Base-by-base conservation (phyloP, 2,113 vertebrate species). In the Chinchilla lanigera region DNA sequence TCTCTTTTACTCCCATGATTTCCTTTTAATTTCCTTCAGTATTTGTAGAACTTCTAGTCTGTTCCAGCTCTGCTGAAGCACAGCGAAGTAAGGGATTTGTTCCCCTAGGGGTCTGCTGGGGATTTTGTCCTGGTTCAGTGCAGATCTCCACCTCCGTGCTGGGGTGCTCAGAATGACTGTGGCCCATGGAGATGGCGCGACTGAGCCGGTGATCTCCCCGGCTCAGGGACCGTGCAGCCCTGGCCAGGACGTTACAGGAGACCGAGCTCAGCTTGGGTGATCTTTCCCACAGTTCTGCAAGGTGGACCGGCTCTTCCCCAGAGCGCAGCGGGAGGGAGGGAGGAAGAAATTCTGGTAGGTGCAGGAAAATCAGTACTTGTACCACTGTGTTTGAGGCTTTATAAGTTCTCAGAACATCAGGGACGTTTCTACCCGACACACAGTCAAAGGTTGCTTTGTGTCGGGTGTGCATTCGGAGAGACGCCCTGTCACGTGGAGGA, bases 171-270 rank as follows among this genome's bases (percentile, higher is more conserved):
- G 35, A 61, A 7, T 1, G 38, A 41, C 35, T 7, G 8, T 26
- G 52, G 65, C 50, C 7, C 33, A 13, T 5, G 0, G 26, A 69
- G 26, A 20, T 22, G 0, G 4, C 26, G n/a, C n/a, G n/a, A n/a
- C n/a, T n/a, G n/a, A 69, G 38, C 44, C 8, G 13, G 30, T 7
- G 28, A 67, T n/a, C 20, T 47, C 35, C 14, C 67, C 71, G 47
- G 71, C 44, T 44, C 24, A 47, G 77, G 10, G 33, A 84, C 0
- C 0, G n/a, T 9, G 26, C 1, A 20, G 60, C n/a, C 16, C 44
- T 1, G 26, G 41, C 28, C 73, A n/a, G 47, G 80, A 61, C 35
- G 61, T 26, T 2, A 44, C 35, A 54, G 5, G 61, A 89, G 54
- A 44, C 7, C 38, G 14, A 73, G 67, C n/a, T 83, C 0, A 2